Conservation (phyloP, 1,140 invertebrate species). For the Saccostrea glomerata region DNA sequence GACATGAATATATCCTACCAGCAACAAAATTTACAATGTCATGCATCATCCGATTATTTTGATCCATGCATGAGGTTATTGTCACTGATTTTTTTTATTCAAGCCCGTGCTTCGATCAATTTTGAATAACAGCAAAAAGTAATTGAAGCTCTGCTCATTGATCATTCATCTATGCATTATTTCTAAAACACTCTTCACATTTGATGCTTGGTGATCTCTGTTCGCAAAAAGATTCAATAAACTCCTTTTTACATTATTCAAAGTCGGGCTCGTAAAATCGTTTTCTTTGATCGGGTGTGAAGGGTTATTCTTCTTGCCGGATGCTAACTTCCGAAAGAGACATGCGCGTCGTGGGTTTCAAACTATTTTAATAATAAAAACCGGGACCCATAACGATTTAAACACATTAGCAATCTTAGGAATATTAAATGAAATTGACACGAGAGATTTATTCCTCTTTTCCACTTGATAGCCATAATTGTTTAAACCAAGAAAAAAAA, state of each 20-base stretch:
- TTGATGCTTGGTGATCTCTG: not conserved
- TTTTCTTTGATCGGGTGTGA: constrained; percentile 27
- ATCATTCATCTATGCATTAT: not conserved
- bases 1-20: not conserved
- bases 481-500: not conserved
- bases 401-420: constrained; percentile 24
- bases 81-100: not conserved
- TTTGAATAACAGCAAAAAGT: not conserved
- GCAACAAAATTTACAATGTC: not conserved
- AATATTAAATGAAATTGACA: constrained; percentile 18
- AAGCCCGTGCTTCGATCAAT: constrained; percentile 4
- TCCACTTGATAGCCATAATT: not conserved
- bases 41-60: constrained; percentile 8
- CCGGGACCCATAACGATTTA: not conserved
- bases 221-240: constrained; percentile 25
- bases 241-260: not conserved
- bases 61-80: constrained; percentile 6
- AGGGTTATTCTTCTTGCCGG: constrained; percentile 22
- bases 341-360: constrained; percentile 12
- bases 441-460: not conserved
- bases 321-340: constrained; percentile 2
- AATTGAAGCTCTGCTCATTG: not conserved
- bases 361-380: constrained; percentile 32
- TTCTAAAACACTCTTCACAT: constrained; percentile 12
- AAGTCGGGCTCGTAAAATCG: constrained; percentile 20